Conservation (phyloP, 2,888 invertebrate species). For the Agonopterix alstromeriana region DNA sequence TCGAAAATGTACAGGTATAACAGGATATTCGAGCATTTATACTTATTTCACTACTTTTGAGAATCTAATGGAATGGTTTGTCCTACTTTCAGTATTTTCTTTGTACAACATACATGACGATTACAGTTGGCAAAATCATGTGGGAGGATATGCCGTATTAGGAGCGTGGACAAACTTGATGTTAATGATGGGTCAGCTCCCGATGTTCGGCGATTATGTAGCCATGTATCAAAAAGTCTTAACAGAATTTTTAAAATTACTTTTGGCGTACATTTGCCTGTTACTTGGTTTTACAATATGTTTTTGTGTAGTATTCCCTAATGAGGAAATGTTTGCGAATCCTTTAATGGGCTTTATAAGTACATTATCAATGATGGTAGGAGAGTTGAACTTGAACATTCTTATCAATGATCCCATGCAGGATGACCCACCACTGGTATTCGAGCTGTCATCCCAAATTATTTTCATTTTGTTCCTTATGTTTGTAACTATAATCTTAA, state of each 20-base stretch:
- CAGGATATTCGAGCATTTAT: slow-evolving; percentile 85
- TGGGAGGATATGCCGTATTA: slow-evolving; percentile 90
- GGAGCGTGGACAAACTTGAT: slow-evolving; percentile 93
- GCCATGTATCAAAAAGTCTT: slow-evolving; percentile 93
- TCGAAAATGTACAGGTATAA: slow-evolving; percentile 87
- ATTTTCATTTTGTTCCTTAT: slow-evolving; percentile 87
- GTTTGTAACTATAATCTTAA: slow-evolving; percentile 89
- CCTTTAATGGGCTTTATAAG: slow-evolving; percentile 90
- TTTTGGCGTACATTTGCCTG: slow-evolving; percentile 88
- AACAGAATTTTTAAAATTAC: slow-evolving; percentile 88
- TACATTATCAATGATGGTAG: slow-evolving; percentile 92
- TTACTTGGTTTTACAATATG: slow-evolving; percentile 91
- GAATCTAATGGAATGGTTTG: slow-evolving; percentile 92
- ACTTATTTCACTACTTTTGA: slow-evolving; percentile 90
- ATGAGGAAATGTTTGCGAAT: slow-evolving; percentile 87
- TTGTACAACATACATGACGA: slow-evolving; percentile 87
- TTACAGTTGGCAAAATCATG: slow-evolving; percentile 90
- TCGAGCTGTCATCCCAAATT: slow-evolving; percentile 87
- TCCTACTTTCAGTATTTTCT: slow-evolving; percentile 88
- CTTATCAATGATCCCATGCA: slow-evolving; percentile 81
- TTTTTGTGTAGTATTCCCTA: slow-evolving; percentile 91
- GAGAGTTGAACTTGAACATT: slow-evolving; percentile 86
- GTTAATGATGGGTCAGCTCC: slow-evolving; percentile 92
- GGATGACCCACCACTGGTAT: slow-evolving; percentile 82
- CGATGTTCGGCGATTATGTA: slow-evolving; percentile 92